These are phyloP conservation scores for Athene noctua DNA, from an alignment of 2,113 vertebrate species.

Conservation along the genomic window DNA sequence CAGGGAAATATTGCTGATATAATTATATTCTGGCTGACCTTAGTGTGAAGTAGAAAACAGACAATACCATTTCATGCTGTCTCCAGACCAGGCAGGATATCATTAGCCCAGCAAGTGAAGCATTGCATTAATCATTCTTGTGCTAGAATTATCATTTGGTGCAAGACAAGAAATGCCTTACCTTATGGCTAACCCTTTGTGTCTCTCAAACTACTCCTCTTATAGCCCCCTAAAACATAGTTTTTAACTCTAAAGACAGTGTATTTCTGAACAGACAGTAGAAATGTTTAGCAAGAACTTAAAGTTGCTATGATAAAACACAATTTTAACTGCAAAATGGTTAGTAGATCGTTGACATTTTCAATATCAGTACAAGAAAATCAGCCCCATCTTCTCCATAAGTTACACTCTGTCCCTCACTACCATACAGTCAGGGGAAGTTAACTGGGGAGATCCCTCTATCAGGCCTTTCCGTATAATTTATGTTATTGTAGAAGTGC, in stretches of 20 bases:
- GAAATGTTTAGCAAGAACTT: background rate
- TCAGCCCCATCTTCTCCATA: background rate
- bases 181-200: background rate
- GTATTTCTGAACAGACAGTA: background rate
- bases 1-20: slow-evolving; percentile 6
- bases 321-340: background rate
- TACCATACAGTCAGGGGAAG: background rate
- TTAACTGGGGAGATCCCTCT: background rate
- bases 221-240: background rate
- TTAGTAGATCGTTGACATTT: background rate
- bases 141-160: slow-evolving; percentile 4
- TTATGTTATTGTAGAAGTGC: background rate
- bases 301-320: background rate
- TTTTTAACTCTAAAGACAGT: background rate
- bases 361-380: background rate
- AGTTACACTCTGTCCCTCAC: background rate
- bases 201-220: background rate
- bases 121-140: slow-evolving; percentile 7
- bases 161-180: background rate
- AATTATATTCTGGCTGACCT: slow-evolving; percentile 44
- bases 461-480: background rate
- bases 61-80: slow-evolving; percentile 8
- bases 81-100: background rate
- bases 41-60: slow-evolving; percentile 20
- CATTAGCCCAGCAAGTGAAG: slow-evolving; percentile 2